phyloP scores from a whole-genome alignment of 2,888 invertebrate genomes.

The Octodonta nipae region DNA sequence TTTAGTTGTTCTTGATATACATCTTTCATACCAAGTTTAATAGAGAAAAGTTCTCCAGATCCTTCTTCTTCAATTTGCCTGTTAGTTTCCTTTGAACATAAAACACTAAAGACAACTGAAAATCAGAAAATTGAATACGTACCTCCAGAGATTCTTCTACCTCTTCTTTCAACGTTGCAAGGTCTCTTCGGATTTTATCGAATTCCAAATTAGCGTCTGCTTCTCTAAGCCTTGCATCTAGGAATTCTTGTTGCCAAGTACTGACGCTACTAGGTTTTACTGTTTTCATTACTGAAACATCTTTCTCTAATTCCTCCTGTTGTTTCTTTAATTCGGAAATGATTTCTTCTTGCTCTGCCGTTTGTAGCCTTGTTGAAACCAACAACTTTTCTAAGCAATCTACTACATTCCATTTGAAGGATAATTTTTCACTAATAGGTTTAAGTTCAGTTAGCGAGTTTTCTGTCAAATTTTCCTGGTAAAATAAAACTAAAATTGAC shows the following conservation, averaged over 20 bases:
- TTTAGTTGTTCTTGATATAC: constrained; percentile 6
- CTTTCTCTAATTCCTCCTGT: constrained; percentile 10
- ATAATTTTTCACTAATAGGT: constrained; percentile 15
- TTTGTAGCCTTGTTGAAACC: constrained; percentile 13
- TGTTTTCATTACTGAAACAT: constrained; percentile 7
- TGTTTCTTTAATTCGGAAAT: constrained; percentile 12
- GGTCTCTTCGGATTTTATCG: constrained; percentile 13
- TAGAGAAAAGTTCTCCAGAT: neutral
- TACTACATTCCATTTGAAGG: constrained; percentile 15
- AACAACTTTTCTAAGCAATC: constrained; percentile 16
- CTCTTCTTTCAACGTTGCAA: constrained; percentile 13
- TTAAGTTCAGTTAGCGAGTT: constrained; percentile 8
- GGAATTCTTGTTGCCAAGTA: constrained; percentile 15
- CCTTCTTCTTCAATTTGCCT: neutral
- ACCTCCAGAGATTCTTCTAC: constrained; percentile 13
- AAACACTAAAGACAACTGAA: neutral
- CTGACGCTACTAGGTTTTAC: constrained; percentile 6
- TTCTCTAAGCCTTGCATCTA: constrained; percentile 14
- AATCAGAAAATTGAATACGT: too few species aligned
- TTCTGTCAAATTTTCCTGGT: neutral
- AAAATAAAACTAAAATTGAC: too few species aligned
- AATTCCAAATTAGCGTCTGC: constrained; percentile 16
- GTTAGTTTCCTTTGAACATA: constrained; percentile 3
- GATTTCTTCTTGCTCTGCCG: constrained; percentile 16
- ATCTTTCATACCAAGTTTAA: neutral